phyloP scores from a whole-genome alignment of 1,140 invertebrate species.

The Pseudomyrmex flavicornis region DNA sequence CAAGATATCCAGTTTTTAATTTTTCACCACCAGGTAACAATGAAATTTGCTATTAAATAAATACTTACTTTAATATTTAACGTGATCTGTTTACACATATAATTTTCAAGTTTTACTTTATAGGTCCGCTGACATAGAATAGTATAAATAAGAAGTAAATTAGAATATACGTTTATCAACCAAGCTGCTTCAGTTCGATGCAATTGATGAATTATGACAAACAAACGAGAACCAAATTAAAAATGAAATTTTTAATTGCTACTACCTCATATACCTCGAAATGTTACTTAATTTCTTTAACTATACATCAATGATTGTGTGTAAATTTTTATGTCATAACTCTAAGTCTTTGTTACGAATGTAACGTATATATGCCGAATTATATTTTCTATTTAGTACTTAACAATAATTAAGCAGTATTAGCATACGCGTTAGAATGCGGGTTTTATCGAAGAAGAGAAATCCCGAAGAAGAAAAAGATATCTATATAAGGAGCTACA shows the following conservation, averaged over 20 bases:
- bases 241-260: not conserved
- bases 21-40: constrained; percentile 54
- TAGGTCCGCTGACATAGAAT: not conserved
- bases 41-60: not conserved
- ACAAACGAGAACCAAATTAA: not conserved
- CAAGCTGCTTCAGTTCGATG: not conserved
- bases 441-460: too few relatives aligned
- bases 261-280: constrained; percentile 21
- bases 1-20: constrained; percentile 69
- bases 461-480: not conserved
- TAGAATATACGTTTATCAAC: not conserved
- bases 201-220: constrained; percentile 2
- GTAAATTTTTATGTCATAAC: constrained; percentile 34
- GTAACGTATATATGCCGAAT: not conserved
- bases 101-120: not conserved
- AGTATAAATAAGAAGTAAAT: constrained; percentile 1
- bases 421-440: not conserved
- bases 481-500: not conserved
- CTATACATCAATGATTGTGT: not conserved
- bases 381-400: not conserved
- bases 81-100: too few relatives aligned
- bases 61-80: constrained; percentile 13
- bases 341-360: not conserved
- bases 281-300: constrained; percentile 27
- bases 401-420: not conserved